Conservation (phyloP, 2,888 invertebrate species). For the Cotesia congregata region DNA sequence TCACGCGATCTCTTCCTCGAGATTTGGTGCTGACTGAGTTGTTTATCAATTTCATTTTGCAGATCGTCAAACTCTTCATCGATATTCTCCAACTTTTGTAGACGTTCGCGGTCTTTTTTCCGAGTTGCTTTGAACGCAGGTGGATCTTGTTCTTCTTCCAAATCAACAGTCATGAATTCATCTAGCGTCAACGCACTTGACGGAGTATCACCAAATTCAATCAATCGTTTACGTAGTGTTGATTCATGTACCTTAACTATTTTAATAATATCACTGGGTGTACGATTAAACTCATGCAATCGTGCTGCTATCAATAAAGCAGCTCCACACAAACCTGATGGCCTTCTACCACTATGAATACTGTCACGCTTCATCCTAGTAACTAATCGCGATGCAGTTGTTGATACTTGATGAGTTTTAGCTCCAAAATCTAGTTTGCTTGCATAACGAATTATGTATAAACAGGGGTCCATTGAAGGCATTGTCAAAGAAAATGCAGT, state of each 20-base stretch:
- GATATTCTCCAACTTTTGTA: constrained; percentile 76
- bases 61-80: constrained; percentile 78
- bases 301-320: constrained; percentile 95
- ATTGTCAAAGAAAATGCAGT: constrained; percentile 91
- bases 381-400: constrained; percentile 93
- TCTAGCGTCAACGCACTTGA: constrained; percentile 94
- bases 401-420: constrained; percentile 94
- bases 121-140: constrained; percentile 94
- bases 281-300: constrained; percentile 91
- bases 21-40: constrained; percentile 75
- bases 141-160: constrained; percentile 97
- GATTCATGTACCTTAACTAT: constrained; percentile 97
- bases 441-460: constrained; percentile 96
- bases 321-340: constrained; percentile 98
- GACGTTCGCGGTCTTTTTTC: constrained; percentile 87
- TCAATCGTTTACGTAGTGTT: constrained; percentile 88
- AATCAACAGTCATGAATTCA: constrained; percentile 96
- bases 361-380: constrained; percentile 99
- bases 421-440: constrained; percentile 92
- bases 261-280: constrained; percentile 88
- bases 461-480: constrained; percentile 93
- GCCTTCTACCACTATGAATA: constrained; percentile 94
- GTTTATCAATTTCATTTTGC: constrained; percentile 89
- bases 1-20: constrained; percentile 54
- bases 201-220: constrained; percentile 97